Conservation (phyloP, 2,888 invertebrate genomes). For the Xiphydria camelus region DNA sequence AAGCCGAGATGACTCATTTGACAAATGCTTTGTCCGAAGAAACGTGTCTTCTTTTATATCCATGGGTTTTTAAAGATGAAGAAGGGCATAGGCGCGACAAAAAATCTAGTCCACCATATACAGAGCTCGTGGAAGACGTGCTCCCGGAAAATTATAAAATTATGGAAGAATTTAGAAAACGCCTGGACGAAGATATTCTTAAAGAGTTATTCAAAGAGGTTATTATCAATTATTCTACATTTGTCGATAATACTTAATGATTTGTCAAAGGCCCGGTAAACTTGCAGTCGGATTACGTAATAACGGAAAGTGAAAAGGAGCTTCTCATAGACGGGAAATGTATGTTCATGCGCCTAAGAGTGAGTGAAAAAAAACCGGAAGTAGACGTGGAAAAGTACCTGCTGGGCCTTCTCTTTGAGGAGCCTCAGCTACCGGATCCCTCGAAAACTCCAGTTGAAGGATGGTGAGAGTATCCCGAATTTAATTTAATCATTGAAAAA, state of each 20-base stretch:
- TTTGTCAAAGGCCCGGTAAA: no score
- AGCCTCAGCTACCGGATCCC: conserved; percentile 33
- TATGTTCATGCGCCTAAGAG: conserved; percentile 44
- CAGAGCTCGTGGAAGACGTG: conserved; percentile 47
- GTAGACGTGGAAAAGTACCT: conserved; percentile 45
- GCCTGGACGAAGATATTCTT: conserved; percentile 41
- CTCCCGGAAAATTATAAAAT: conserved; percentile 40
- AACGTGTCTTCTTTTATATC: conserved; percentile 48
- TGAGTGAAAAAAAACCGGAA: conserved; percentile 34
- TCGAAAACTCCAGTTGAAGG: conserved; percentile 35
- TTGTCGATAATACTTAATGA: no score
- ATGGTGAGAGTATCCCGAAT: conserved; percentile 33
- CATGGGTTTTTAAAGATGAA: conserved; percentile 53
- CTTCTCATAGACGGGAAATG: conserved; percentile 47
- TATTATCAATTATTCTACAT: no score
- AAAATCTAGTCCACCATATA: conserved; percentile 45
- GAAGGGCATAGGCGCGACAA: conserved; percentile 52
- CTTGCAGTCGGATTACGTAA: conserved; percentile 38
- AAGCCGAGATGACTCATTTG: conserved; percentile 48
- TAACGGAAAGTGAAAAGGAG: conserved; percentile 37
- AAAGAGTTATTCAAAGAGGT: conserved; percentile 44
- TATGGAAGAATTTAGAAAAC: conserved; percentile 45
- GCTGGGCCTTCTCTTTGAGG: conserved; percentile 41
- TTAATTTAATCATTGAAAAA: conserved; percentile 12
- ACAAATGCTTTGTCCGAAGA: conserved; percentile 39